A percentile compares a stretch with the other conserved stretches of the same genome.
phyloP scores from a whole-genome alignment of 23 tunicate genomes.

The Clavelina lepadiformis region DNA sequence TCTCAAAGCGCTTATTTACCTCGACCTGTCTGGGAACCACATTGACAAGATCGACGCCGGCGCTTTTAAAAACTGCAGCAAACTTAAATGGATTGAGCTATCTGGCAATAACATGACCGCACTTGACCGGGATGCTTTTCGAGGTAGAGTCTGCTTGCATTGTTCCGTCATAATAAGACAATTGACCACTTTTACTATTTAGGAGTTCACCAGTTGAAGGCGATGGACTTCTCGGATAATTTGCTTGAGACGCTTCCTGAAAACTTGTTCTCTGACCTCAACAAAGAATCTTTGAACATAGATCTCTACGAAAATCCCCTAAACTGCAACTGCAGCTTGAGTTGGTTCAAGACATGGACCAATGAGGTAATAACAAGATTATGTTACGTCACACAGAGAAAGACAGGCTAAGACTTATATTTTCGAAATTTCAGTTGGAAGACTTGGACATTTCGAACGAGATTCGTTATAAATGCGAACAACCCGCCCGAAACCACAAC shows the following conservation, averaged over 20 bases:
- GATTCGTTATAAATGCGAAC: slow-evolving; percentile 41
- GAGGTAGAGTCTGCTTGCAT: slow-evolving; percentile 15
- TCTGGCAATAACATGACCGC: slow-evolving; percentile 21
- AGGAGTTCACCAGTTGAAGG: slow-evolving; percentile 33
- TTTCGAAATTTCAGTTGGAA: slow-evolving; percentile 60
- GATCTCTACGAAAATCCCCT: slow-evolving; percentile 73
- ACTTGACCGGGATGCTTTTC: slow-evolving; percentile 31
- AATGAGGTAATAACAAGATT: slow-evolving; percentile 27
- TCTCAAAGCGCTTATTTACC: slow-evolving; percentile 16
- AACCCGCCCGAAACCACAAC: slow-evolving; percentile 56
- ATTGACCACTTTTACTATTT: not conserved
- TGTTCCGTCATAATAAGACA: not conserved
- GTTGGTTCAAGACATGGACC: slow-evolving; percentile 34
- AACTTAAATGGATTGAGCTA: slow-evolving; percentile 30
- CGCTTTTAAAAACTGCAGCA: slow-evolving; percentile 5
- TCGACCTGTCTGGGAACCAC: slow-evolving; percentile 34
- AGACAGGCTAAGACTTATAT: not conserved
- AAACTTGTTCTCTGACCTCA: slow-evolving; percentile 30
- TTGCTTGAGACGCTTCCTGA: slow-evolving; percentile 22
- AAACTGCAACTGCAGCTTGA: slow-evolving; percentile 45
- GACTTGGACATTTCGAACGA: slow-evolving; percentile 29
- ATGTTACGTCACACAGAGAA: too few relatives aligned
- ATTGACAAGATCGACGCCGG: slow-evolving; percentile 12
- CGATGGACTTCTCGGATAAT: slow-evolving; percentile 65
- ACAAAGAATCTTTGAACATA: slow-evolving; percentile 19